Percentiles rank a stretch among this genome's conserved stretches.
Conservation (phyloP, 2,113 vertebrate genomes). For the Ornithorhynchus anatinus region DNA sequence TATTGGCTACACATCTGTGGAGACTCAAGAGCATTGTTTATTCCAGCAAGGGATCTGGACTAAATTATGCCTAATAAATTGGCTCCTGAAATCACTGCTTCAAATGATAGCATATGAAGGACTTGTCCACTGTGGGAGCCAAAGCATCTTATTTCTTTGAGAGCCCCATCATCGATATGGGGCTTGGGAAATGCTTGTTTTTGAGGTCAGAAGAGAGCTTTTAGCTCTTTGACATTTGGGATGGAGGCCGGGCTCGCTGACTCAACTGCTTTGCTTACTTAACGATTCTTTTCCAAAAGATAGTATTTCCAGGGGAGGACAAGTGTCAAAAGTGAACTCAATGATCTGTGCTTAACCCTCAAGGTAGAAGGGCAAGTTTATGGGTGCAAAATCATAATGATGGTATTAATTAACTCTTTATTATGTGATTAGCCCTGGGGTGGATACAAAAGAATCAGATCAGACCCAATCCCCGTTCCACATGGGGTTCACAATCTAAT, state of each 20-base stretch:
- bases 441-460: no score
- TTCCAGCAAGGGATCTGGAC: slow-evolving; percentile 63
- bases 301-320: background rate
- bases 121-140: background rate
- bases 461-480: no score
- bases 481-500: no score
- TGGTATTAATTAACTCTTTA: no score
- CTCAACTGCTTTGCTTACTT: background rate
- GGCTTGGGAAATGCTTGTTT: slow-evolving; percentile 8
- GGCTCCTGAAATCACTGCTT: slow-evolving; percentile 47
- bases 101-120: slow-evolving; percentile 29
- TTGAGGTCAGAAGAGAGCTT: slow-evolving; percentile 18
- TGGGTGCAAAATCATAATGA: no score
- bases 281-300: background rate
- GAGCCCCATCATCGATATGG: slow-evolving; percentile 26
- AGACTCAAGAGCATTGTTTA: slow-evolving; percentile 59
- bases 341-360: background rate
- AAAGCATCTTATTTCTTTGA: slow-evolving; percentile 27
- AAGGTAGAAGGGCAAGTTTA: background rate
- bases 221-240: slow-evolving; percentile 2
- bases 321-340: background rate
- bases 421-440: no score
- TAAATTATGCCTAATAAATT: slow-evolving; percentile 63
- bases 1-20: slow-evolving; percentile 54
- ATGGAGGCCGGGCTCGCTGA: background rate